Conservation (phyloP, 2,113 vertebrate species). For the Eretmochelys imbricata region DNA sequence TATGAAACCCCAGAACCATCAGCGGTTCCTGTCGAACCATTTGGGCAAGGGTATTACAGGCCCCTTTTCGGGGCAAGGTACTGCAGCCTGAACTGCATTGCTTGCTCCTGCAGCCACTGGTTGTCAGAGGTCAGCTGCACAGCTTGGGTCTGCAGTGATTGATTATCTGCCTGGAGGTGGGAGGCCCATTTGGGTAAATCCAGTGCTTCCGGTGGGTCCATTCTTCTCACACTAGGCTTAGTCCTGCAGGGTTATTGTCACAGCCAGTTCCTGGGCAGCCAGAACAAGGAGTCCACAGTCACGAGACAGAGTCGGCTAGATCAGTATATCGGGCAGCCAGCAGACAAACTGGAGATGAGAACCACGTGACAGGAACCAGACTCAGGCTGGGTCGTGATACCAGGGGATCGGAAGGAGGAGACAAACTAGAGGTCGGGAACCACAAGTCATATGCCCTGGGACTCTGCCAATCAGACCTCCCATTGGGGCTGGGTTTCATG, state of each 20-base stretch:
- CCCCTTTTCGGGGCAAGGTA: no score
- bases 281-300: no score
- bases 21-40: no score
- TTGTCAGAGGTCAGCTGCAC: no score
- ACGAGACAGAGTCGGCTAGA: background rate
- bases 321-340: background rate
- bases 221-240: background rate
- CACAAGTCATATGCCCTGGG: background rate
- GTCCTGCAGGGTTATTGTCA: background rate
- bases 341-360: background rate
- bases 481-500: no score
- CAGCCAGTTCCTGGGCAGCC: background rate
- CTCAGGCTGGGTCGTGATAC: no score
- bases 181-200: background rate
- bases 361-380: background rate
- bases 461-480: no score
- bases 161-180: background rate
- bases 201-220: background rate
- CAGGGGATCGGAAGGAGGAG: background rate
- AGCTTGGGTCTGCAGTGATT: background rate
- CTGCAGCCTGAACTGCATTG: no score
- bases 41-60: no score
- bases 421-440: background rate
- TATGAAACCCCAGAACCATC: no score
- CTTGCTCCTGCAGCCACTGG: no score